phyloP scores from a whole-genome alignment of 2,888 invertebrate genomes.

The Timema cristinae region DNA sequence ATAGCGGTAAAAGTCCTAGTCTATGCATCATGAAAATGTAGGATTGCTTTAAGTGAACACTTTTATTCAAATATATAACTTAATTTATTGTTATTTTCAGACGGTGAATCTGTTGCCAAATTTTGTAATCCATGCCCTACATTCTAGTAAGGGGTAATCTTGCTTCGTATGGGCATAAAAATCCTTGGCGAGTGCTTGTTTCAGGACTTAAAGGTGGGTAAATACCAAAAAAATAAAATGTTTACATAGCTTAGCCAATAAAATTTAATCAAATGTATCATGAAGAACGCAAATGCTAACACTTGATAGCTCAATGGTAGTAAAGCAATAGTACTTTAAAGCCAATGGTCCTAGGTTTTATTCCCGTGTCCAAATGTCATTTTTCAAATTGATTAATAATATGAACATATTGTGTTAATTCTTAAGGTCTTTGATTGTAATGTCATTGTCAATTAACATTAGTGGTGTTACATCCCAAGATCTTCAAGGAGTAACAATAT shows the following conservation, averaged over 20 bases:
- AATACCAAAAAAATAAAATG: background rate
- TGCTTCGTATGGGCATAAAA: slow-evolving; percentile 79
- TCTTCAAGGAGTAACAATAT: too few species aligned
- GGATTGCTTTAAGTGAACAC: too few species aligned
- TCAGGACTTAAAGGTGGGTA: slow-evolving; percentile 76
- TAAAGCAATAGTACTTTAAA: background rate
- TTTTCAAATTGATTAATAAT: too few species aligned
- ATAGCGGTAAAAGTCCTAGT: too few species aligned
- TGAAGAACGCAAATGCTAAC: background rate
- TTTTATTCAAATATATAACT: background rate
- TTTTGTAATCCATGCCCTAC: slow-evolving; percentile 67
- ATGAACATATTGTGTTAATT: too few species aligned
- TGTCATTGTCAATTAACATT: too few species aligned
- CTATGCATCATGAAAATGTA: too few species aligned
- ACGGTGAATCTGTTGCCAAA: slow-evolving; percentile 1
- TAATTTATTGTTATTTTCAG: background rate
- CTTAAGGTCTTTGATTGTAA: too few species aligned
- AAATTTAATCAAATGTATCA: background rate
- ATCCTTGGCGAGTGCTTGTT: slow-evolving; percentile 83
- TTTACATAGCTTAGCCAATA: background rate
- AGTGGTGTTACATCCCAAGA: too few species aligned
- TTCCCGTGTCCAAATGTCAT: too few species aligned
- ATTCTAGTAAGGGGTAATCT: slow-evolving; percentile 85
- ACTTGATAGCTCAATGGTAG: too few species aligned
- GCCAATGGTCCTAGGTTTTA: too few species aligned